These are phyloP conservation scores for Dermatemys mawii DNA, from an alignment of 2,113 vertebrate species.

Conservation along the genomic window DNA sequence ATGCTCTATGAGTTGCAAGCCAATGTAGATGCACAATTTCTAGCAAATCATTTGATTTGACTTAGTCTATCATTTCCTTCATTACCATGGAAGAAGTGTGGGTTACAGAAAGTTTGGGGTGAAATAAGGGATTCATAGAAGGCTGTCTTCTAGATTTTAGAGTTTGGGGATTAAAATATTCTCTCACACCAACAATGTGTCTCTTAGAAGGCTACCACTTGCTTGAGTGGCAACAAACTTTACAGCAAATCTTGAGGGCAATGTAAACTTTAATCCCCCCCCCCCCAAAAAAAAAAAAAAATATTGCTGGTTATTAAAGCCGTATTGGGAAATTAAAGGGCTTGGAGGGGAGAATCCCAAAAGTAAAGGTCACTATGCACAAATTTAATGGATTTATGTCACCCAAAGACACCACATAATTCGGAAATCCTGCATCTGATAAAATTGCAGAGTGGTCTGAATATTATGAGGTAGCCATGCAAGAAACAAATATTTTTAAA, in stretches of 20 bases:
- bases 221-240: neutral
- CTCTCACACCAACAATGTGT: neutral
- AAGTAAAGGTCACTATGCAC: neutral
- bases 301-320: neutral
- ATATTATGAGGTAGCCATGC: neutral
- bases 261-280: neutral
- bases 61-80: neutral
- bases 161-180: neutral
- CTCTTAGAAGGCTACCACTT: neutral
- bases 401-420: neutral
- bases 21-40: neutral
- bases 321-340: neutral
- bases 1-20: neutral
- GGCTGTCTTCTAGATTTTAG: neutral
- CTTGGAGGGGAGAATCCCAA: neutral
- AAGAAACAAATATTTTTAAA: neutral
- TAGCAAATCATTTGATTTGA: constrained; percentile 24
- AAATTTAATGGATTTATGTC: neutral
- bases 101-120: neutral
- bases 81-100: neutral
- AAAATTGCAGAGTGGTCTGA: neutral
- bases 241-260: neutral
- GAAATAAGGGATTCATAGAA: constrained; percentile 11
- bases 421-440: neutral
- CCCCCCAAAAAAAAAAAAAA: neutral